Conservation (phyloP, 2,113 vertebrate genomes). For the Apodemus sylvaticus region DNA sequence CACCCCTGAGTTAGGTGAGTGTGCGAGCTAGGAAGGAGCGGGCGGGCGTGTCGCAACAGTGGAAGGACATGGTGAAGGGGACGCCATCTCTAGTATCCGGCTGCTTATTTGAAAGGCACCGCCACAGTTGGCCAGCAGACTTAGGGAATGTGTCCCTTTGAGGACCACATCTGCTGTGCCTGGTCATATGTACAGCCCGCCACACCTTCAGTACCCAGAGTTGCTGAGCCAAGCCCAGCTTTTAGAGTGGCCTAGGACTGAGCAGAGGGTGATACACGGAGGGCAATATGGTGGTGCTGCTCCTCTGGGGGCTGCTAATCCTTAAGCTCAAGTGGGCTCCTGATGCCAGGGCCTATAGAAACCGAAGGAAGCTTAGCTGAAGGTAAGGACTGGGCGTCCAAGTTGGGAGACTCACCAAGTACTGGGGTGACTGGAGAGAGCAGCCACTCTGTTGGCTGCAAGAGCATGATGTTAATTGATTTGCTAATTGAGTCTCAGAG, state of each 20-base stretch:
- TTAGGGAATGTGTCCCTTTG: conserved; percentile 26
- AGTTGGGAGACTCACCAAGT: neutral
- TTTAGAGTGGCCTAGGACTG: neutral
- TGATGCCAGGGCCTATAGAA: neutral
- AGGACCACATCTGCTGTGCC: conserved; percentile 69
- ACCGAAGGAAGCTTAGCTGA: neutral
- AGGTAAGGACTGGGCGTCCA: neutral
- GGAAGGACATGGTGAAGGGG: neutral
- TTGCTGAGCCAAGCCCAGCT: conserved; percentile 37
- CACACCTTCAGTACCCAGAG: neutral
- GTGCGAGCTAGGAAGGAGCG: neutral
- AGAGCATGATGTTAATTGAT: conserved; percentile 44
- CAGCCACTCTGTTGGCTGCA: neutral
- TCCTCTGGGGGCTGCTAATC: conserved; percentile 25
- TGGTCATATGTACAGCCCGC: neutral
- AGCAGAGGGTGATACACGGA: neutral
- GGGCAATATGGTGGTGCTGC: neutral
- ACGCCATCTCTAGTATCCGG: neutral
- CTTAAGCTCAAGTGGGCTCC: neutral
- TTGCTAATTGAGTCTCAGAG: conserved; percentile 58
- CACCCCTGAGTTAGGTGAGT: neutral
- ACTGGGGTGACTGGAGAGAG: neutral
- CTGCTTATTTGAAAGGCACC: neutral
- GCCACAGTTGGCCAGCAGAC: conserved; percentile 27
- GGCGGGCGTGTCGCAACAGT: neutral